These are phyloP conservation scores for Timema cristinae DNA, from an alignment of 2,888 invertebrate species.

Conservation along the genomic window DNA sequence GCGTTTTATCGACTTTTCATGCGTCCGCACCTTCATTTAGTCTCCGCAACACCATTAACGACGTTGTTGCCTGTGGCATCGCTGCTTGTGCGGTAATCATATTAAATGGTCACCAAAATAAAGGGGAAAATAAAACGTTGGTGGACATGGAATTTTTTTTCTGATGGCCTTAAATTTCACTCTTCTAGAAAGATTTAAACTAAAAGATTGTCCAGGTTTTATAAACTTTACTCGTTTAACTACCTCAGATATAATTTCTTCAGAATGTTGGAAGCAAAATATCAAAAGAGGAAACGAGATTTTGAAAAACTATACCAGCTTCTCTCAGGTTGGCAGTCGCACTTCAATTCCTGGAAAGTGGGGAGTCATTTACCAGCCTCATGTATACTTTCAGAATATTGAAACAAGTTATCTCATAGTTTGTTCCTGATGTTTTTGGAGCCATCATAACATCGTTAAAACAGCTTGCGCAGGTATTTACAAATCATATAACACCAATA, in stretches of 20 bases:
- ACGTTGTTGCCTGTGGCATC: too few relatives aligned
- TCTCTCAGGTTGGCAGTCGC: slow-evolving; percentile 17
- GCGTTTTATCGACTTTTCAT: too few relatives aligned
- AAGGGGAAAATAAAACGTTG: slow-evolving; percentile 7
- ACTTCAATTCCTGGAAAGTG: slow-evolving; percentile 21
- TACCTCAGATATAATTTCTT: background rate
- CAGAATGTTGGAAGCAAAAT: slow-evolving; percentile 1
- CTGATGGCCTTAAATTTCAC: background rate
- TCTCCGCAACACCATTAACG: too few relatives aligned
- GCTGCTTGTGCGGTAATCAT: too few relatives aligned
- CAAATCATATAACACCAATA: background rate
- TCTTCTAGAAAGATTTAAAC: background rate
- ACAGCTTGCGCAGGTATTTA: slow-evolving; percentile 13
- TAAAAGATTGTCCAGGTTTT: background rate
- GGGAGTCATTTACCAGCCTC: slow-evolving; percentile 14
- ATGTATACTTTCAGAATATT: slow-evolving; percentile 12
- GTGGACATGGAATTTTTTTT: background rate
- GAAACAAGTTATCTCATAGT: slow-evolving; percentile 3
- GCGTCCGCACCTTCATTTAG: too few relatives aligned
- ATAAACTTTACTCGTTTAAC: background rate
- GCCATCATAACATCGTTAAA: slow-evolving; percentile 9
- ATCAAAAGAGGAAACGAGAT: background rate
- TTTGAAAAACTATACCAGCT: slow-evolving; percentile 12
- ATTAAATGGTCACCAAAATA: background rate
- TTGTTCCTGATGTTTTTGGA: background rate